Evolutionary conservation across 2,888 invertebrate species (phyloP).

Genomic region (Zygothrica quintamaculata): DNA sequence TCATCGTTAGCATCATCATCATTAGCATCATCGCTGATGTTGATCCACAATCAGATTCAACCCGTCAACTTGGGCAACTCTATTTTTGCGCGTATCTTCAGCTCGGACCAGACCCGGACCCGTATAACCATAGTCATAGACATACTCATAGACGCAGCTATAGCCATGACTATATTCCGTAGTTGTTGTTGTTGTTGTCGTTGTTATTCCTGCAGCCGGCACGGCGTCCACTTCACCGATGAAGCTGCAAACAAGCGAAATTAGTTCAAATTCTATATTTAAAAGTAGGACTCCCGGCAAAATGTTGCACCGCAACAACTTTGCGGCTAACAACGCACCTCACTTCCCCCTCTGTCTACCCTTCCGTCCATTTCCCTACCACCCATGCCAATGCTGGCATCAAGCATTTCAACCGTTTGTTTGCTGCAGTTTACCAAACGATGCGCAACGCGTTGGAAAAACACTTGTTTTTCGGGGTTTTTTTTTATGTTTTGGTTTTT

Average conservation of each 20-base stretch:
- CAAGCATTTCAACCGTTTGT: too few relatives aligned
- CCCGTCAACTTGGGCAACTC: slow-evolving; percentile 57
- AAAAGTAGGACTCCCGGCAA: slow-evolving; percentile 75
- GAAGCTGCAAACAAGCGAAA: slow-evolving; percentile 70
- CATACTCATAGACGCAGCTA: slow-evolving; percentile 6
- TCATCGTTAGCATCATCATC: slow-evolving; percentile 14
- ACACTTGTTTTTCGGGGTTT: too few relatives aligned
- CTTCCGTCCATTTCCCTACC: too few relatives aligned
- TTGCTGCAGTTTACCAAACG: slow-evolving; percentile 59
- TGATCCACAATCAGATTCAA: slow-evolving; percentile 15
- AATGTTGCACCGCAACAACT: slow-evolving; percentile 57
- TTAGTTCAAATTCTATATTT: slow-evolving; percentile 83
- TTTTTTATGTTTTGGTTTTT: too few relatives aligned
- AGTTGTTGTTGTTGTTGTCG: slow-evolving; percentile 7
- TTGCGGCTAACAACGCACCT: slow-evolving; percentile 38
- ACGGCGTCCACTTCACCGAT: slow-evolving; percentile 53
- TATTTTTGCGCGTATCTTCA: slow-evolving; percentile 65
- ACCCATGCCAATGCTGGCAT: too few relatives aligned
- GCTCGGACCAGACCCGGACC: slow-evolving; percentile 49
- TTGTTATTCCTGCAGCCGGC: slow-evolving; percentile 31
- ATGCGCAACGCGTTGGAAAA: slow-evolving; percentile 64
- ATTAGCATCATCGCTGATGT: slow-evolving; percentile 3
- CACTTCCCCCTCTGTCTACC: slow-evolving; percentile 7
- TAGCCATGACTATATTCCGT: slow-evolving; percentile 7
- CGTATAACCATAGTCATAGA: slow-evolving; percentile 17